Evolutionary conservation across 2,113 vertebrate genomes (phyloP).

Genomic region (Orientallactaga bullata): DNA sequence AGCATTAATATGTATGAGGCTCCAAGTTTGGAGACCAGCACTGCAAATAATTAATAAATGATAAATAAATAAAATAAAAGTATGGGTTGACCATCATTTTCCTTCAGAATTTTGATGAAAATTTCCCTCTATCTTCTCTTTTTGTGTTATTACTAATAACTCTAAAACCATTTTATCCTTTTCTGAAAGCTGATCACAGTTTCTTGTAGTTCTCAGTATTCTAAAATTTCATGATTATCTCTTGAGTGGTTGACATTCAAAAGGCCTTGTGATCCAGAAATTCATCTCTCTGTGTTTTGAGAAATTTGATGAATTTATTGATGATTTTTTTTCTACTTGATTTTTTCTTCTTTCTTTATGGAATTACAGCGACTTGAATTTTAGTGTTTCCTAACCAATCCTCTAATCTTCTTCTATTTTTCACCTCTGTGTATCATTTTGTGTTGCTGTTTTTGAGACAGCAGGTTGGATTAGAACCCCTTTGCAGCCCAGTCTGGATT

Average conservation of each 20-base stretch:
- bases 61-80: no score
- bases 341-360: not conserved
- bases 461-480: not conserved
- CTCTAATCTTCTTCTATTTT: slow-evolving; percentile 27
- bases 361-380: not conserved
- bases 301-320: not conserved
- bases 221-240: not conserved
- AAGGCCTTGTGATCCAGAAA: not conserved
- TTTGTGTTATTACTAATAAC: not conserved
- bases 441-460: not conserved
- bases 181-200: not conserved
- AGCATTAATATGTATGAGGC: not conserved
- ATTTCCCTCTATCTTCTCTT: not conserved
- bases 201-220: not conserved
- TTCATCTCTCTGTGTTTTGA: not conserved
- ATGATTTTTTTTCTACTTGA: slow-evolving; percentile 17
- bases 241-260: not conserved
- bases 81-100: not conserved
- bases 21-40: not conserved
- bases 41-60: not conserved
- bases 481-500: not conserved
- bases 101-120: not conserved
- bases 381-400: not conserved
- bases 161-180: not conserved
- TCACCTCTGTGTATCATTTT: not conserved